Evolutionary conservation across 2,113 vertebrate species (phyloP).

Genomic region (Struthidea cinerea): DNA sequence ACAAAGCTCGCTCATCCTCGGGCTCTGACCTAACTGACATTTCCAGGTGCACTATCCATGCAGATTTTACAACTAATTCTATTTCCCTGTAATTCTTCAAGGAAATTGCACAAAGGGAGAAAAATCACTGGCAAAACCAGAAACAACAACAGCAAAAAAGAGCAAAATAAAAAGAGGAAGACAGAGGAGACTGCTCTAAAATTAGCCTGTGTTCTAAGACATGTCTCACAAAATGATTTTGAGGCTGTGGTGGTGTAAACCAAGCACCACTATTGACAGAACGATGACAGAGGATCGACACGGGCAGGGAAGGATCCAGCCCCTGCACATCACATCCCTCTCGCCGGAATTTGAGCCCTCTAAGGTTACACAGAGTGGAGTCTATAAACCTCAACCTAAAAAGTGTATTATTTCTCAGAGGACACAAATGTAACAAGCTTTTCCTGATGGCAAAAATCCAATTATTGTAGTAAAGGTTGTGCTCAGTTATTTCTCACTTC

Average conservation of each 20-base stretch:
- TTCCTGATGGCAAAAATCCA: constrained; percentile 68
- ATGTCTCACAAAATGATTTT: not conserved
- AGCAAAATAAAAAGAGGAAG: not conserved
- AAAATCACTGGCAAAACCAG: not conserved
- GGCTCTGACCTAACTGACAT: not conserved
- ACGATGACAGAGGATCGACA: not conserved
- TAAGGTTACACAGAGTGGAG: constrained; percentile 51
- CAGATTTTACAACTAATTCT: not conserved
- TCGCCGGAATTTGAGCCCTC: not conserved
- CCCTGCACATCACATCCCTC: not conserved
- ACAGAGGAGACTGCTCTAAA: constrained; percentile 10
- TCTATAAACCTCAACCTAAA: constrained; percentile 58
- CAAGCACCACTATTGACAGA: not conserved
- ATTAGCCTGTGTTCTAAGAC: not conserved
- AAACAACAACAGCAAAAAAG: not conserved
- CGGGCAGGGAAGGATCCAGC: not conserved
- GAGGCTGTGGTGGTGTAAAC: not conserved
- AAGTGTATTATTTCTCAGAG: constrained; percentile 63
- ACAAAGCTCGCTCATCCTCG: not conserved
- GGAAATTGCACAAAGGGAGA: not conserved
- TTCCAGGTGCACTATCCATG: not conserved
- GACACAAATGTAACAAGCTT: constrained; percentile 50
- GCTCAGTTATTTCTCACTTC: constrained; percentile 49
- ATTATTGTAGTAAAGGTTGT: constrained; percentile 56
- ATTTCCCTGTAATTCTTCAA: not conserved